Evolutionary conservation across 2,797 vertebrate genomes (phyloP), one percentile per base, ranked within the genome.

Genomic region (Nasua narica): DNA sequence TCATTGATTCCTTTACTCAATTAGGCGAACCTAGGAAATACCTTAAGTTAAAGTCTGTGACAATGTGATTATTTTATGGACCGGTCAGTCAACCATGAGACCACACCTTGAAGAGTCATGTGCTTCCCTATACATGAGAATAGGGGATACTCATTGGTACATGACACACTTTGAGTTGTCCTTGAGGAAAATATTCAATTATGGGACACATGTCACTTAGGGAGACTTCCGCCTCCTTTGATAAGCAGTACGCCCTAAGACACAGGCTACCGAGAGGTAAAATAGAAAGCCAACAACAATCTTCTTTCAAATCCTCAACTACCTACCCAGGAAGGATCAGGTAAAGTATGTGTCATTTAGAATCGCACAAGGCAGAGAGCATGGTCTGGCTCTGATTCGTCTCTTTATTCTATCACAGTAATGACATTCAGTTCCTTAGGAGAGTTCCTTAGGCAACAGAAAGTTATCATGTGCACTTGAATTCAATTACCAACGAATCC

Each of bases 181-280:
- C 54, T 85, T 69, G 29, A 50, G 15, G 70, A 92, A 87, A 96
- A 91, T 58, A 96, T n/a, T 65, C 90, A 95, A 82, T 94, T 95
- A 95, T 81, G 78, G 93, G 65, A 95, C 65, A 98, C 77, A 95
- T 29, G 43, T 54, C 93, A 93, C 87, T 87, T 88, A 92, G 9
- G n/a, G 54, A 81, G 50, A 95, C 48, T 93, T 94, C 85, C 25
- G 92, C 25, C 23, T 94, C 72, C 50, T 90, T 62, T 90, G 70
- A 87, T 74, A 94, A 96, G 78, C 19, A 88, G 16, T 92, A 93
- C 96, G 82, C 58, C 84, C 69, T 79, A 90, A 82, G 84, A 91
- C 14, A 88, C 72, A 96, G 56, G 69, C 74, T 96, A 84, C 52
- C 48, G 92, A 83, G 1, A 25, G 37, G n/a, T 69, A 96, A 97